phyloP scores from a whole-genome alignment of 2,113 vertebrate species.

The Thomomys bottae region DNA sequence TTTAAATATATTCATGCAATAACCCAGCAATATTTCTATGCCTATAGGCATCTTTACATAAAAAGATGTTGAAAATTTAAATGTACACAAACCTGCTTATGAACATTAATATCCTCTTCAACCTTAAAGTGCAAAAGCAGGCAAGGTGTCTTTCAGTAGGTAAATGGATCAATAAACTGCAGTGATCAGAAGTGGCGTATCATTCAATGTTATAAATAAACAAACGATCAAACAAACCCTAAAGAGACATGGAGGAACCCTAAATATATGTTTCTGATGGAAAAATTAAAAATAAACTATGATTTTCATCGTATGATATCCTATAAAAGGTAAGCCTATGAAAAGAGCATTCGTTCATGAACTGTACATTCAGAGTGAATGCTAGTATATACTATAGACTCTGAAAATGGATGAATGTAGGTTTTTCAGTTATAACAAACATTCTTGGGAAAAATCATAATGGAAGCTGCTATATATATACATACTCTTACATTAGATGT shows the following conservation, averaged over 20 bases:
- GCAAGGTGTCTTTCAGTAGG: background rate
- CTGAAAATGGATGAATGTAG: background rate
- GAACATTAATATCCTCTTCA: background rate
- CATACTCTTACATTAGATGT: background rate
- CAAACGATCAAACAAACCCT: background rate
- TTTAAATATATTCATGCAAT: background rate
- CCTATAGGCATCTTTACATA: too few species aligned
- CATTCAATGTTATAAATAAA: background rate
- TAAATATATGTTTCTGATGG: background rate
- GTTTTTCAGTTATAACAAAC: background rate
- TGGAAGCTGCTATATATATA: background rate
- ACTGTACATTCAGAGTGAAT: background rate
- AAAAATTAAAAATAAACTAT: background rate
- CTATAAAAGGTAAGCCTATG: background rate
- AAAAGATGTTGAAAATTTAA: background rate
- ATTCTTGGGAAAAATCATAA: background rate
- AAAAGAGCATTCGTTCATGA: too few species aligned
- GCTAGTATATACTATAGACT: background rate
- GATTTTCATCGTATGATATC: background rate
- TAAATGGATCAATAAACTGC: background rate
- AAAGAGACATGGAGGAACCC: background rate
- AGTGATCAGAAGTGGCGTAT: background rate
- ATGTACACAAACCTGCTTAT: background rate
- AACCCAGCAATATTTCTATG: too few species aligned
- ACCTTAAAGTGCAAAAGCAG: background rate